phyloP scores from a whole-genome alignment of 2,797 vertebrate species.

The Gallinago solitaria region DNA sequence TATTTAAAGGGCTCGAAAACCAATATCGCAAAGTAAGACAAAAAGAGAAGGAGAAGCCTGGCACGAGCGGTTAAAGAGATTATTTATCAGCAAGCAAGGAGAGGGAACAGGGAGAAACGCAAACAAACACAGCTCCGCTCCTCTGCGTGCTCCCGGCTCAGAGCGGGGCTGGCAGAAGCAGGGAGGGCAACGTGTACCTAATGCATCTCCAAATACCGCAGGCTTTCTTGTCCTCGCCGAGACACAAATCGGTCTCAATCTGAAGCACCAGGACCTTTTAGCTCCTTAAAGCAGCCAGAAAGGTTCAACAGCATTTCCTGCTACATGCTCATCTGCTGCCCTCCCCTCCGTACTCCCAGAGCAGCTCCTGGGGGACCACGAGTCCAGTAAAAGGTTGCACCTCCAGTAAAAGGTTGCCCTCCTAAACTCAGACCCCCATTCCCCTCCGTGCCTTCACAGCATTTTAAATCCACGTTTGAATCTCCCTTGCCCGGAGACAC shows the following conservation, averaged over 20 bases:
- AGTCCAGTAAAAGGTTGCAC: neutral
- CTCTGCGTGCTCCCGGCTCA: neutral
- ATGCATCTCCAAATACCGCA: neutral
- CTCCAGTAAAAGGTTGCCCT: neutral
- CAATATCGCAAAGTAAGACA: neutral
- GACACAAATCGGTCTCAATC: neutral
- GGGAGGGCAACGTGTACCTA: neutral
- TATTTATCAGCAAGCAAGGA: conserved; percentile 2
- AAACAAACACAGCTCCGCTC: neutral
- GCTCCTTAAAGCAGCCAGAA: neutral
- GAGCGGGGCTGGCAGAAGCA: neutral
- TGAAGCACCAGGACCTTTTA: neutral
- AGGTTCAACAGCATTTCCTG: neutral
- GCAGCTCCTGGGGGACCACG: neutral
- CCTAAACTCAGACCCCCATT: neutral
- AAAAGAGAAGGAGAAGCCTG: neutral
- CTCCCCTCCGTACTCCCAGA: neutral
- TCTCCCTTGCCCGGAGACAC: neutral
- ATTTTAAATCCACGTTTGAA: neutral
- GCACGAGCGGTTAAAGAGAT: neutral
- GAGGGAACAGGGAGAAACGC: neutral
- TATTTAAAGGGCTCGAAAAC: neutral
- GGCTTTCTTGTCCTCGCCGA: neutral
- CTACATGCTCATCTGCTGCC: neutral
- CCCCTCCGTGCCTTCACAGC: neutral